Percentiles rank a stretch among this genome's conserved stretches.
Conservation (phyloP, 2,888 invertebrate species). For the Escarpia spicata region DNA sequence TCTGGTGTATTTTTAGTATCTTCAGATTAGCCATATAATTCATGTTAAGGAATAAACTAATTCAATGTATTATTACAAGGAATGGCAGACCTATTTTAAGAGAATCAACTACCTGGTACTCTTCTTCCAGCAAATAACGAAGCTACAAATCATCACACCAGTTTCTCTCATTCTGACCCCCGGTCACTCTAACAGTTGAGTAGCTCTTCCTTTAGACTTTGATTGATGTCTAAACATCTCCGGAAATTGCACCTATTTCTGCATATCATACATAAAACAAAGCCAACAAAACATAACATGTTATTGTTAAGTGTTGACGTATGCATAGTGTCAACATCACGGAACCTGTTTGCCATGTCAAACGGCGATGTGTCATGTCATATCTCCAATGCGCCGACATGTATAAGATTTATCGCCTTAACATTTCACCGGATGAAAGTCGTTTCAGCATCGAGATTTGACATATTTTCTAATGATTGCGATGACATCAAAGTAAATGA, state of each 20-base stretch:
- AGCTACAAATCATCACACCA: background rate
- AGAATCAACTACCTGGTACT: background rate
- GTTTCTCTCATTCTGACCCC: background rate
- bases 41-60: no score
- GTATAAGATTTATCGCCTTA: background rate
- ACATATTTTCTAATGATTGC: background rate
- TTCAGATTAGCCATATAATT: no score
- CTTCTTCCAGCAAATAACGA: background rate
- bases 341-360: background rate
- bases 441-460: background rate
- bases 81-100: background rate
- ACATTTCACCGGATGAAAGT: constrained; percentile 3
- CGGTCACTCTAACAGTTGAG: no score
- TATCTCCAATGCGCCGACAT: background rate
- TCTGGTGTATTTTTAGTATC: no score
- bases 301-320: background rate
- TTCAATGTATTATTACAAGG: background rate
- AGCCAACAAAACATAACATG: background rate
- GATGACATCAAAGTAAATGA: constrained; percentile 9
- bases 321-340: background rate
- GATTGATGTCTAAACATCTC: background rate
- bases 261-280: background rate
- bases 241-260: background rate
- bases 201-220: no score
- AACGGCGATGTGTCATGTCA: background rate